Evolutionary conservation across 2,113 vertebrate species (phyloP).

Genomic region (Cheirogaleus medius): DNA sequence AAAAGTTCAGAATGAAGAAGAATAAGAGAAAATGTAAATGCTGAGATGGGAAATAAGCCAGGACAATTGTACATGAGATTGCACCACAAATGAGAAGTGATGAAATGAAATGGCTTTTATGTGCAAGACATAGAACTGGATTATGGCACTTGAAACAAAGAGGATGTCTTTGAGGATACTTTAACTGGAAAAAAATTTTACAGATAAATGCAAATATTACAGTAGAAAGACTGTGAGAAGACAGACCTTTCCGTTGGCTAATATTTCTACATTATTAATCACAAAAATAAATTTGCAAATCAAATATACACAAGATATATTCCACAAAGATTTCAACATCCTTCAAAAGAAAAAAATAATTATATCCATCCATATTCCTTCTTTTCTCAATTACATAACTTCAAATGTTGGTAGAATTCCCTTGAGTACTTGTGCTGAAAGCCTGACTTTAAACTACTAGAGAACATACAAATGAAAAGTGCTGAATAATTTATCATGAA

Average conservation of each 20-base stretch:
- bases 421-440: conserved; percentile 58
- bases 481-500: conserved; percentile 71
- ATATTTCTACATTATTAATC: neutral
- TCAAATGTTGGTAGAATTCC: conserved; percentile 50
- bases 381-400: conserved; percentile 36
- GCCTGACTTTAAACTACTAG: conserved; percentile 49
- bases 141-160: neutral
- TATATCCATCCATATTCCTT: neutral
- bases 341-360: neutral
- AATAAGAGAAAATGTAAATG: neutral
- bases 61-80: neutral
- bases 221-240: neutral
- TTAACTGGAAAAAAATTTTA: neutral
- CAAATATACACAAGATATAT: conserved; percentile 8
- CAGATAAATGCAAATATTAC: neutral
- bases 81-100: neutral
- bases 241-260: neutral
- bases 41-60: neutral
- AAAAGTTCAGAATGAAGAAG: neutral
- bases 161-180: neutral
- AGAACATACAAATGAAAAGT: conserved; percentile 53
- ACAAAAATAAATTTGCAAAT: conserved; percentile 1
- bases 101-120: neutral
- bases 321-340: conserved; percentile 34
- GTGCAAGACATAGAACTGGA: rapidly evolving